Evolutionary conservation across 2,888 invertebrate genomes (phyloP), one percentile per base, ranked within the genome.

Genomic region (Lepidochrysops patricia): DNA sequence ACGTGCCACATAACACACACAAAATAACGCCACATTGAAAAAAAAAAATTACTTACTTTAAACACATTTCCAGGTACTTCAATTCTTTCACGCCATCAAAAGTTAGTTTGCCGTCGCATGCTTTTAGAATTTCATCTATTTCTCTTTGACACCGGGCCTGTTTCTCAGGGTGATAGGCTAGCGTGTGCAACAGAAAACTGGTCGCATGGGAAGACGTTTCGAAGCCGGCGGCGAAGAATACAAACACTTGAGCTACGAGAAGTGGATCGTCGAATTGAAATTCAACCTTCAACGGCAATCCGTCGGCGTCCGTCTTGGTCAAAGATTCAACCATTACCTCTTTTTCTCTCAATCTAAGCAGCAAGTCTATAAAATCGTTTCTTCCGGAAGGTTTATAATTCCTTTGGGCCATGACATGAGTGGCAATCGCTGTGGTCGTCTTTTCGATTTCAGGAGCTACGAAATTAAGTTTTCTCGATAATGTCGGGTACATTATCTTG

Each of bases 151-250:
- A 65, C 58, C 66, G 67, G 13, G 29, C 54, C 35, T 69, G 72
- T 12, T 64, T 61, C 19, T 66, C 64, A 0, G 66, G 66, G 35
- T 71, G 37, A 50, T 61, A 62, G 0, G 71, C 71, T 1, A 71
- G 61, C 32, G 68, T 63, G 29, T 70, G 68, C 12, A 71, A 26
- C 4, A 66, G 65, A 26, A 58, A 66, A 48, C 71, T 70, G 2
- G 66, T 66, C 0, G 71, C 67, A 4, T 68, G 65, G 0, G 71
- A 69, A 0, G 72, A 70, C 0, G 72, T 69, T 64, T 82, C 82
- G 27, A 82, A 80, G 6, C 80, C 81, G 6, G 81, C 80, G 3
- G 75, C 79, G 43, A 81, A 63, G 34, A 81, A 60, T 2, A 60
- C 60, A 49, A 61, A 78, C 19, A 78, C 72, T 57, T 80, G 80